Evolutionary conservation across 2,888 invertebrate species (phyloP).

Genomic region (Lathronympha strigana): DNA sequence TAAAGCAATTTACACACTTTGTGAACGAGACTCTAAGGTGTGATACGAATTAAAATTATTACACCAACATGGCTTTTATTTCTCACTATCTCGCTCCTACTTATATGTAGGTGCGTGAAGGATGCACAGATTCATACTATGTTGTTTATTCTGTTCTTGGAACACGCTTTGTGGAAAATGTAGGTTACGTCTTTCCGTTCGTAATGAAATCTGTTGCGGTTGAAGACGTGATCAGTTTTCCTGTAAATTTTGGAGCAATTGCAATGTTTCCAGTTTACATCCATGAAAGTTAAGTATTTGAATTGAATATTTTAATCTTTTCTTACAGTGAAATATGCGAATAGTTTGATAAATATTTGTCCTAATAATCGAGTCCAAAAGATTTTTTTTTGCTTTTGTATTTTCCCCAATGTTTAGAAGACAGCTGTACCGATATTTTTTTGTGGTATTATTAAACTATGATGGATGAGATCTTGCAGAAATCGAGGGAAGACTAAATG

Average conservation of each 20-base stretch:
- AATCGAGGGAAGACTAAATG: too few relatives aligned
- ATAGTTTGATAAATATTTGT: too few relatives aligned
- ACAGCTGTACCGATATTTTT: too few relatives aligned
- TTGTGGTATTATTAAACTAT: too few relatives aligned
- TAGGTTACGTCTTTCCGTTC: constrained; percentile 1
- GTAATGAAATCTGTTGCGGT: constrained; percentile 22
- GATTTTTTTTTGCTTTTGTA: too few relatives aligned
- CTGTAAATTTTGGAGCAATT: constrained; percentile 3
- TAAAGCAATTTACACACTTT: constrained; percentile 7
- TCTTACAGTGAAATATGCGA: background rate
- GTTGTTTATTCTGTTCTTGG: background rate
- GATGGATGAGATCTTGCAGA: too few relatives aligned
- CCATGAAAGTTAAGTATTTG: background rate
- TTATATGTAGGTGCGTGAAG: background rate
- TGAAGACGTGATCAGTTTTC: constrained; percentile 5
- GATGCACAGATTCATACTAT: background rate
- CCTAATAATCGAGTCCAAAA: too few relatives aligned
- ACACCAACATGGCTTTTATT: background rate
- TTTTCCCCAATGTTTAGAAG: too few relatives aligned
- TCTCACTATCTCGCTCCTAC: background rate
- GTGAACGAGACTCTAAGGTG: background rate
- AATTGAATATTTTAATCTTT: background rate
- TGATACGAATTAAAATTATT: background rate
- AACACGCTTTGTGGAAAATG: background rate
- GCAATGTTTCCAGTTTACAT: background rate